Base-by-base conservation (phyloP, 2,888 invertebrate genomes). In the Platycheirus rosarum region DNA sequence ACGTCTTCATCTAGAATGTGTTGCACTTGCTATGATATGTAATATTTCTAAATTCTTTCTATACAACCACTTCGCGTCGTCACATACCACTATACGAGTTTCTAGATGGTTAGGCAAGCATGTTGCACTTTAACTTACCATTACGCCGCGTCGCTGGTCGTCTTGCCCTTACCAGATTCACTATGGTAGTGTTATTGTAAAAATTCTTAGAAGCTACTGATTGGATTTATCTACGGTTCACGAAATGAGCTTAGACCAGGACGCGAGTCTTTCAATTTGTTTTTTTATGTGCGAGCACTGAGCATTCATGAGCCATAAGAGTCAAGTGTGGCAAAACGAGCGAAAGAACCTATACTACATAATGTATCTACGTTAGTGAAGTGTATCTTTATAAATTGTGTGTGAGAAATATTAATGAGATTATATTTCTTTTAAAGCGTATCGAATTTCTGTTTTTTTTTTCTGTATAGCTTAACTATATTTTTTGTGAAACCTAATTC, bases 291-390 rank as follows among this genome's bases (percentile, higher is more conserved):
- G 53, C 66, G 65, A 16, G 29, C 46, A 13, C 29, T 70, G 65
- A 16, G 29, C 46, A 13, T 23, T 73, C 66, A 48, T 66, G 80
- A 80, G 80, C 71, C 80, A 76, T 76, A 48, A 66, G 60, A 80
- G 80, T 80, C 80, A 80, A 80, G 66, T 80, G 80, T 71, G 62
- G 76, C 80, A 80, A 80, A 80, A 76, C 76, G 80, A 80, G 80
- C 80, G 80, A 80, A 70, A 80, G 65, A 80, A 76, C 62, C 71
- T 80, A 32, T 8, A 8, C 7, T 32, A 32, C 8, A 8, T 32
- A 32, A 32, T 32, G 23, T 23, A 23, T 23, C 23, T 4, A 23
- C 23, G 11, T 62, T 55, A 18, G 11, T 14, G 11, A 20, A 23
- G 26, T 44, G 35, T 18, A 23, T 29, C n/a, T n/a, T n/a, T 44